phyloP scores from a whole-genome alignment of 1,140 invertebrate genomes.

The Musca vetustissima region DNA sequence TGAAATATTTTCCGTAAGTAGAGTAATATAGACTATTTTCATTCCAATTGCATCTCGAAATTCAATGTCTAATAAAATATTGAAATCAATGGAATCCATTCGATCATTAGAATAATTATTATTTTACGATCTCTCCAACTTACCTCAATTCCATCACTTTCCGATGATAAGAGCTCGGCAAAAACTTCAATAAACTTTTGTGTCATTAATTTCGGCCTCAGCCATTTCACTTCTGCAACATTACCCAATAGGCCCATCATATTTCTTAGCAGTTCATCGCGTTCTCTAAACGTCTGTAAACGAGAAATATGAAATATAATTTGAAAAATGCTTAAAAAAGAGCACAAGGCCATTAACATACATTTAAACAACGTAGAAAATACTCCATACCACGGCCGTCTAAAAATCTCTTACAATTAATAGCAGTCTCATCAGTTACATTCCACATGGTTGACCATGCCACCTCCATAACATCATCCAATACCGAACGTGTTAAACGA shows the following conservation, averaged over 20 bases:
- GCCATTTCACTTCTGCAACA: constrained; percentile 87
- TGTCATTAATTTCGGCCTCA: constrained; percentile 85
- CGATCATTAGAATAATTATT: too few relatives aligned
- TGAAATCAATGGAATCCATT: too few relatives aligned
- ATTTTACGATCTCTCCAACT: too few relatives aligned
- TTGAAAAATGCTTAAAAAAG: too few relatives aligned
- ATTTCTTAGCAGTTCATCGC: constrained; percentile 86
- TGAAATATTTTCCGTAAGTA: too few relatives aligned
- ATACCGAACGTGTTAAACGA: constrained; percentile 70
- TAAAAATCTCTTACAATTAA: constrained; percentile 89
- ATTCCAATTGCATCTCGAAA: too few relatives aligned
- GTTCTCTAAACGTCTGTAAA: constrained; percentile 78
- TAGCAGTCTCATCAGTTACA: constrained; percentile 93
- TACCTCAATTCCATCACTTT: constrained; percentile 93
- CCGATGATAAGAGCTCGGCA: constrained; percentile 78
- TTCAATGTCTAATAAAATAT: too few relatives aligned
- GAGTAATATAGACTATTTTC: too few relatives aligned
- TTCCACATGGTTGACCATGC: constrained; percentile 99
- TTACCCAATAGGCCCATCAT: constrained; percentile 97
- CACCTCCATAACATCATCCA: constrained; percentile 95
- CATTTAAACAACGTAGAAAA: constrained; percentile 82
- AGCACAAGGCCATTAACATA: constrained; percentile 52
- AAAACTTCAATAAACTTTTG: constrained; percentile 83
- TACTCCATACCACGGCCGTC: constrained; percentile 82
- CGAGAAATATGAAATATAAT: constrained; percentile 15